Evolutionary conservation across 1,140 invertebrate genomes (phyloP).

Genomic region (Neocloeon triangulifer): DNA sequence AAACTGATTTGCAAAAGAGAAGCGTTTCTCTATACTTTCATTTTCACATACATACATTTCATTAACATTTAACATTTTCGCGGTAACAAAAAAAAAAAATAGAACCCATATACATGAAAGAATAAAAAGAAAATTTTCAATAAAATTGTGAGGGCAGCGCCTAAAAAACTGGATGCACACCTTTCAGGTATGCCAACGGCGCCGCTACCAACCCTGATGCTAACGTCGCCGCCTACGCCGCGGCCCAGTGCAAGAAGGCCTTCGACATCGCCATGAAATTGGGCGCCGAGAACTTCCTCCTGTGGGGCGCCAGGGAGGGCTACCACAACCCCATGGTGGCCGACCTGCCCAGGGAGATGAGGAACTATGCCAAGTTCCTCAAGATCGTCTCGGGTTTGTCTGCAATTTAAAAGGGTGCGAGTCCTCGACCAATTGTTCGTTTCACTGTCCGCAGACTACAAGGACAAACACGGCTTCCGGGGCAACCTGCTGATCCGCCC

Average conservation of each 20-base stretch:
- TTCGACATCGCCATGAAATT: slow-evolving; percentile 35
- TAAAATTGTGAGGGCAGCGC: no score
- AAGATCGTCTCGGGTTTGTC: slow-evolving; percentile 27
- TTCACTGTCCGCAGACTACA: slow-evolving; percentile 28
- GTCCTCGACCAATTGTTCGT: background rate
- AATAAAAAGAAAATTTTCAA: no score
- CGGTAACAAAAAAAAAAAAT: no score
- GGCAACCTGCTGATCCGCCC: slow-evolving; percentile 34
- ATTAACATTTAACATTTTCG: no score
- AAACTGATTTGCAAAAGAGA: slow-evolving; percentile 5
- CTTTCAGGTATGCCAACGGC: slow-evolving; percentile 29
- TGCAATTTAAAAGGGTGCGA: no score
- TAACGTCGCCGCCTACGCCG: slow-evolving; percentile 29
- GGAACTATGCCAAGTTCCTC: slow-evolving; percentile 32
- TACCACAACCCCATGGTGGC: slow-evolving; percentile 33
- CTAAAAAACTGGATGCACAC: no score
- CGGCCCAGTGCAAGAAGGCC: slow-evolving; percentile 35
- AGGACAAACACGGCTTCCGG: slow-evolving; percentile 34
- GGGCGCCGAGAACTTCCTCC: slow-evolving; percentile 33
- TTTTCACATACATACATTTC: no score
- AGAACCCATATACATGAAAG: no score
- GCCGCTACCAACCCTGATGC: slow-evolving; percentile 33
- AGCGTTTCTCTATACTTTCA: no score
- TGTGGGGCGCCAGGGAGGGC: slow-evolving; percentile 34
- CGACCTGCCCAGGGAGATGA: slow-evolving; percentile 30